Evolutionary conservation across 2,113 vertebrate genomes (phyloP), one percentile per base, ranked within the genome.

Genomic region (Bufo gargarizans): DNA sequence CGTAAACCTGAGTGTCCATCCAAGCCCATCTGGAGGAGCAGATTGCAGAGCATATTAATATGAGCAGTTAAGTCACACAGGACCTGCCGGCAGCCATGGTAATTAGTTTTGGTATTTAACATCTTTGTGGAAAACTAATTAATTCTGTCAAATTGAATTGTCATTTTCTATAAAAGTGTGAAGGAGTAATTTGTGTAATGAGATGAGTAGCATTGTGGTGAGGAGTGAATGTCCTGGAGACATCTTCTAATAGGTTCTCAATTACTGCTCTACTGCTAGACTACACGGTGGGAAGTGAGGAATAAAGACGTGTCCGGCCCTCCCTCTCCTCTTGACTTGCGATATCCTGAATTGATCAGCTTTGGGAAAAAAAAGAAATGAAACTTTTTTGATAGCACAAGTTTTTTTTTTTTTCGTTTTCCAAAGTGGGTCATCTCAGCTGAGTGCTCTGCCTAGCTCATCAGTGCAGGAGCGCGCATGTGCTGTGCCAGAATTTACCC

Each of bases 131-230:
- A 74, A 86, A 59, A 50, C 72, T 9, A 63, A 86, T 86, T 86
- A 77, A 20, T 77, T 74, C 43, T 77, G 22, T 61, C 22, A 77
- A 77, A 77, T 76, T 86, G 19, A 86, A 77, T 19, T 86, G 71
- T 86, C 69, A 86, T 86, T 56, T 85, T 63, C 55, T 45, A 50
- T 85, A 49, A 59, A 85, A 59, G 33, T 77, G 69, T 85, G 72
- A 50, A 22, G 55, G 84, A 50, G 10, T 59, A 14, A 53, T 22
- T 86, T 45, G 33, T 72, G 43, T 59, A 45, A 45, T 72, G 67
- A 85, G 53, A 85, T 43, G n/a, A 65, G 56, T 67, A 47, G 53
- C 10, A 47, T 55, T 50, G 58, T 65, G 56, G 45, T 84, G 65
- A 45, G 45, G 10, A 43, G 63, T 33, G 63, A 69, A 20, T 71